These are phyloP conservation scores for Mongoloraphidia duomilia DNA, from an alignment of 2,888 invertebrate genomes.

Conservation along the genomic window DNA sequence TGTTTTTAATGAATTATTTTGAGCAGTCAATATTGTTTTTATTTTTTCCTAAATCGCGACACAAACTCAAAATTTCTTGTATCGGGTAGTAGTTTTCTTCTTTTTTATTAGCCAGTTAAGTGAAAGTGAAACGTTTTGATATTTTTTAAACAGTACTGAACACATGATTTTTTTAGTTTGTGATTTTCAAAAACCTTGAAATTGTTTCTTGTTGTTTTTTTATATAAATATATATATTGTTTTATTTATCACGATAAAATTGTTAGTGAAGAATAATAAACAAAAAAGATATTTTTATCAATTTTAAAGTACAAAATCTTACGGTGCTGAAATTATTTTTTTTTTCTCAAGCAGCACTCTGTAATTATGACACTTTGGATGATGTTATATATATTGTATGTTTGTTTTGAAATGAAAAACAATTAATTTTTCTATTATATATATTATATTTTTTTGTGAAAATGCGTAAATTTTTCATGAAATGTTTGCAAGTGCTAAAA, in stretches of 20 bases:
- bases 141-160: too few species aligned
- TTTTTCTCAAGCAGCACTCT: slow-evolving; percentile 6
- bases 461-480: slow-evolving; percentile 1
- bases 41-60: too few species aligned
- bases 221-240: not conserved
- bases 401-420: too few species aligned
- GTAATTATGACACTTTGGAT: slow-evolving; percentile 1
- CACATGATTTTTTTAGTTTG: not conserved
- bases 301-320: slow-evolving; percentile 11
- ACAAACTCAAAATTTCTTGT: too few species aligned
- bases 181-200: not conserved
- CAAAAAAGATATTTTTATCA: slow-evolving; percentile 7
- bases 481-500: not conserved
- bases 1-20: too few species aligned
- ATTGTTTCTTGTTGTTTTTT: slow-evolving; percentile 4
- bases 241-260: slow-evolving; percentile 2
- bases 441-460: not conserved
- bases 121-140: too few species aligned
- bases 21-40: too few species aligned
- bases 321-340: slow-evolving; percentile 10
- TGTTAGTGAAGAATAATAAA: slow-evolving; percentile 3
- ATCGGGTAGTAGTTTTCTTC: too few species aligned
- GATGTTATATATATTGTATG: not conserved
- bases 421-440: too few species aligned
- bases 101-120: too few species aligned